Base-by-base conservation (phyloP, 1,140 invertebrate species). In the Drosophila sp. region DNA sequence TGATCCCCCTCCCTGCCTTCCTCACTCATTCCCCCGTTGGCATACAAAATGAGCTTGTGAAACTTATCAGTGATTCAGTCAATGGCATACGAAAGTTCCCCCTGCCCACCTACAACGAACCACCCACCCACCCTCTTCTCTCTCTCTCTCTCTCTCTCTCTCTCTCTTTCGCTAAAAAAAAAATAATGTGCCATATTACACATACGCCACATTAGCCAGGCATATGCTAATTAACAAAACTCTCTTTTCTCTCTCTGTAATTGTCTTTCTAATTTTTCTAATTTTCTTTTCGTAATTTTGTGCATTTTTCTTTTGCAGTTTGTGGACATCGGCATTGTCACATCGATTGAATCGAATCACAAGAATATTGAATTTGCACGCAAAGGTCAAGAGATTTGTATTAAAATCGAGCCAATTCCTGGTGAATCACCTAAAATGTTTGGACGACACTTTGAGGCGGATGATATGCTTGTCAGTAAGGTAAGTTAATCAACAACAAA, bases 381-480 rank as follows among this genome's bases (percentile, higher is more conserved):
- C 60, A 98, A 98, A 93, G 99, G 99, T 2, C 96, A 98, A 92
- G 99, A 99, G 93, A 98, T 99, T 7, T 99, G 98, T 93, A 96
- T 99, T 72, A 99, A 99, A 94, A 99, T 99, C 74, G 98, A 99
- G 76, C 96, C 98, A 3, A 95, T 98, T 40, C 96, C 98, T 11
- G 98, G 98, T 0, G 98, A 99, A 92, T 95, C 98, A 32, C 99
- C 99, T 1, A 99, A 99, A 93, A 97, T 99, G 95, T 98, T 96
- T 92, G 99, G 99, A 0, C 93, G 99, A 70, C 99, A 99, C 93
- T 99, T 99, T 93, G 98, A 99, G 90, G 96, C 98, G 79, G 98
- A 96, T 29, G 99, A 99, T 92, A 93, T 98, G 83, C 94, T 99
- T 38, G 94, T 99, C 79, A 99, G 98, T 93, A 99, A 98, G 96